phyloP scores from a whole-genome alignment of 35 echinoderm and acorn worm species.

The Hemicentrotus pulcherrimus region DNA sequence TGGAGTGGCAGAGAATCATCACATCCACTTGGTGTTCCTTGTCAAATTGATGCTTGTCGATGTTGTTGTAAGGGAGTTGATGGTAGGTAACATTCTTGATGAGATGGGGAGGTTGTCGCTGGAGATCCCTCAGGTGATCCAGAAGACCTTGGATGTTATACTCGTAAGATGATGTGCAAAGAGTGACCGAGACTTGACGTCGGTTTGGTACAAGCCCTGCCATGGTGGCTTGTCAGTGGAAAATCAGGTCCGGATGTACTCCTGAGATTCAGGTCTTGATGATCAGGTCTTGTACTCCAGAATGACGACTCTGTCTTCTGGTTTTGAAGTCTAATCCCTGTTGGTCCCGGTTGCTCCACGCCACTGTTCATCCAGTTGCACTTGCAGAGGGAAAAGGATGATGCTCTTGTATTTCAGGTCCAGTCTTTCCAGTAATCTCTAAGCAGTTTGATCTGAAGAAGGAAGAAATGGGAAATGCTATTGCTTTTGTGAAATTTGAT shows the following conservation, averaged over 20 bases:
- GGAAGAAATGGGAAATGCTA: too few species aligned
- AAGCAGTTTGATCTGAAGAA: too few species aligned
- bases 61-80: constrained; percentile 24
- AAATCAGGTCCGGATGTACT: neutral
- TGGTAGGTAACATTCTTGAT: neutral
- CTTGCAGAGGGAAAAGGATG: too few species aligned
- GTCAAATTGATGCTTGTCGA: neutral
- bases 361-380: too few species aligned
- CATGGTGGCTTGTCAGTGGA: neutral
- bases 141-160: neutral
- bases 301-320: too few species aligned
- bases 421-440: too few species aligned
- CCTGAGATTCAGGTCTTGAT: too few species aligned
- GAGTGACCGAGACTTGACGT: neutral
- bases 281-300: too few species aligned
- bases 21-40: neutral
- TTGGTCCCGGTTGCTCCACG: too few species aligned
- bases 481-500: too few species aligned
- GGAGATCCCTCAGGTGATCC: neutral
- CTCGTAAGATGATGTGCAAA: constrained; percentile 7
- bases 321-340: too few species aligned
- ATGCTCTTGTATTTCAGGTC: too few species aligned
- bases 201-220: neutral
- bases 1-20: constrained; percentile 29
- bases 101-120: neutral